These are phyloP conservation scores for Muraenolepis orangiensis DNA, from an alignment of 2,797 vertebrate genomes.

Conservation along the genomic window DNA sequence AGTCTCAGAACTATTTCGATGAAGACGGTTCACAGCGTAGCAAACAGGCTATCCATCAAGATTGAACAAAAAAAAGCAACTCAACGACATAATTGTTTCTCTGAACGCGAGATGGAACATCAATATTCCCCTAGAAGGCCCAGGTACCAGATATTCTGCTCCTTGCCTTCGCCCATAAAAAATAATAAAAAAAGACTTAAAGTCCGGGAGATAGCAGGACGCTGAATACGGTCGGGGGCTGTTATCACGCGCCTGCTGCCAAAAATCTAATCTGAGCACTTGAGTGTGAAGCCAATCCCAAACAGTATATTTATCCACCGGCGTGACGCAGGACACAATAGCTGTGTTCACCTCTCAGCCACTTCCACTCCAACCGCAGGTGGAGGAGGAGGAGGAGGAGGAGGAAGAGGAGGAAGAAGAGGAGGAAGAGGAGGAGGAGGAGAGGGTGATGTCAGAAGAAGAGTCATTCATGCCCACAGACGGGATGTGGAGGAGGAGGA, in stretches of 20 bases:
- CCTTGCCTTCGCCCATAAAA: constrained; percentile 26
- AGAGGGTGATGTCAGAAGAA: not conserved
- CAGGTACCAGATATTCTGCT: constrained; percentile 26
- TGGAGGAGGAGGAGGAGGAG: not conserved
- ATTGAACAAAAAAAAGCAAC: constrained; percentile 11
- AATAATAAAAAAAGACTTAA: constrained; percentile 46
- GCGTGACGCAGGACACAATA: constrained; percentile 17
- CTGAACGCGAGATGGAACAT: constrained; percentile 22
- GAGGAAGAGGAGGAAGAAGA: not conserved
- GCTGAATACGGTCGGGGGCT: constrained; percentile 17
- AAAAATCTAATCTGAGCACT: constrained; percentile 43
- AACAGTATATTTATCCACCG: constrained; percentile 35
- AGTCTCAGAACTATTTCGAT: not conserved
- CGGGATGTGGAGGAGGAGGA: no score
- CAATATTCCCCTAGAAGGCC: constrained; percentile 23
- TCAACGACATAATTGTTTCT: constrained; percentile 5
- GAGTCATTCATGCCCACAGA: constrained; percentile 5
- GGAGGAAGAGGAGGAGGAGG: not conserved
- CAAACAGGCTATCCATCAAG: constrained; percentile 12
- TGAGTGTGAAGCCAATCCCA: constrained; percentile 50
- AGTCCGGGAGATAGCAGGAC: constrained; percentile 27
- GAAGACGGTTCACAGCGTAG: not conserved
- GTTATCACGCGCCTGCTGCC: constrained; percentile 18
- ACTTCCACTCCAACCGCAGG: constrained; percentile 5
- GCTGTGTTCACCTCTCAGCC: constrained; percentile 26